Conservation (phyloP, 2,888 invertebrate species). For the Synanthedon tipuliformis region DNA sequence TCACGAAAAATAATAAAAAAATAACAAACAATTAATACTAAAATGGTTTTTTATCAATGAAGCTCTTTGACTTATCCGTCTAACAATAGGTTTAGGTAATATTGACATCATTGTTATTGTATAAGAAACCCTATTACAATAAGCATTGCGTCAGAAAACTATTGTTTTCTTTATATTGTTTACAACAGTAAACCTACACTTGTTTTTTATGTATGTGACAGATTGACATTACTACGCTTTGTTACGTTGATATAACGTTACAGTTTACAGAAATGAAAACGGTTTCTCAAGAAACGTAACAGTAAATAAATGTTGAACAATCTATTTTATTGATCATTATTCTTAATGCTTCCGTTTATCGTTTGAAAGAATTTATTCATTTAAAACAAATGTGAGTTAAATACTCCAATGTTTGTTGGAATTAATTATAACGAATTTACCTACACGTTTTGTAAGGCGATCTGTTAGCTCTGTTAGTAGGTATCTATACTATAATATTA, state of each 20-base stretch:
- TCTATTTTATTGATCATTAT: too few relatives aligned
- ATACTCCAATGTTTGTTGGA: too few relatives aligned
- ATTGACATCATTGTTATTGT: slow-evolving; percentile 4
- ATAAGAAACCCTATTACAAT: slow-evolving; percentile 4
- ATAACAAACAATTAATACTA: not conserved
- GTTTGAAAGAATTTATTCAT: too few relatives aligned
- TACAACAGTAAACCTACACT: not conserved
- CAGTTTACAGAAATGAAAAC: not conserved
- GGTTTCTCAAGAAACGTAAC: not conserved
- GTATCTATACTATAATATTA: too few relatives aligned
- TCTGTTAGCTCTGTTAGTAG: too few relatives aligned
- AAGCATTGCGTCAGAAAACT: slow-evolving; percentile 3
- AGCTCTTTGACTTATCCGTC: not conserved
- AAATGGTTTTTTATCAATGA: not conserved
- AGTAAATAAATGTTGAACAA: too few relatives aligned
- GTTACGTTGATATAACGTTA: not conserved
- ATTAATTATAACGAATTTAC: too few relatives aligned
- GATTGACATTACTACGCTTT: not conserved
- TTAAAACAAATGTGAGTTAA: too few relatives aligned
- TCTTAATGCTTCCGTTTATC: too few relatives aligned
- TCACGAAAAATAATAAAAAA: not conserved
- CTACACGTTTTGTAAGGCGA: too few relatives aligned
- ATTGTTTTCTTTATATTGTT: not conserved
- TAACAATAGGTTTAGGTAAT: slow-evolving; percentile 5
- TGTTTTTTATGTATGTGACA: not conserved